Conservation (phyloP, 1,140 invertebrate genomes). For the Armadillidium nasatum region DNA sequence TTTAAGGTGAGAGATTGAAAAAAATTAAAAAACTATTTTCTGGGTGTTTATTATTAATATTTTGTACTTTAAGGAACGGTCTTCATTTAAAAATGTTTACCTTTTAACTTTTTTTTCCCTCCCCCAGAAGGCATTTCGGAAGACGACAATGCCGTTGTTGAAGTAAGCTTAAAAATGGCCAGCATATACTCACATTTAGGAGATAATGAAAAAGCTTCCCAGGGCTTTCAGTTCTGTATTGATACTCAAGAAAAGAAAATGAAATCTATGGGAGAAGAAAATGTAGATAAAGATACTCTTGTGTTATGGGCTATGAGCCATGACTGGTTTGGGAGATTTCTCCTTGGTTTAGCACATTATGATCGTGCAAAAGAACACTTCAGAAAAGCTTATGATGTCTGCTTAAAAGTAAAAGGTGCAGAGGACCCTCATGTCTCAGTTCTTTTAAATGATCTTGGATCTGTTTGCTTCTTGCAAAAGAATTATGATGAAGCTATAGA, state of each 20-base stretch:
- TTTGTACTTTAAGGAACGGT: too few relatives aligned
- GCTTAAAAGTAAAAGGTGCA: neutral
- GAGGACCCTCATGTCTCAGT: neutral
- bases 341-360: conserved; percentile 51
- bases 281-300: conserved; percentile 56
- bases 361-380: conserved; percentile 51
- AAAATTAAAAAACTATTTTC: too few relatives aligned
- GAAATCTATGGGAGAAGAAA: conserved; percentile 49
- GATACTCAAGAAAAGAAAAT: conserved; percentile 55
- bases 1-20: too few relatives aligned
- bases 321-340: conserved; percentile 74
- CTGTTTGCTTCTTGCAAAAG: neutral
- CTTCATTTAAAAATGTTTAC: neutral
- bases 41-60: too few relatives aligned
- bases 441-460: neutral
- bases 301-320: conserved; percentile 64
- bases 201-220: conserved; percentile 62
- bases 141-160: conserved; percentile 69
- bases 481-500: neutral
- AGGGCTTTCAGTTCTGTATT: conserved; percentile 71
- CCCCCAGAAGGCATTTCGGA: conserved; percentile 52
- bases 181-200: conserved; percentile 56
- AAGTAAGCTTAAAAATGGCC: conserved; percentile 62
- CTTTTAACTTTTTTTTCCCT: conserved; percentile 18
- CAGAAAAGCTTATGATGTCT: neutral